Evolutionary conservation across 2,113 vertebrate genomes (phyloP), one percentile per base, ranked within the genome.

Genomic region (Semicossyphus pulcher): DNA sequence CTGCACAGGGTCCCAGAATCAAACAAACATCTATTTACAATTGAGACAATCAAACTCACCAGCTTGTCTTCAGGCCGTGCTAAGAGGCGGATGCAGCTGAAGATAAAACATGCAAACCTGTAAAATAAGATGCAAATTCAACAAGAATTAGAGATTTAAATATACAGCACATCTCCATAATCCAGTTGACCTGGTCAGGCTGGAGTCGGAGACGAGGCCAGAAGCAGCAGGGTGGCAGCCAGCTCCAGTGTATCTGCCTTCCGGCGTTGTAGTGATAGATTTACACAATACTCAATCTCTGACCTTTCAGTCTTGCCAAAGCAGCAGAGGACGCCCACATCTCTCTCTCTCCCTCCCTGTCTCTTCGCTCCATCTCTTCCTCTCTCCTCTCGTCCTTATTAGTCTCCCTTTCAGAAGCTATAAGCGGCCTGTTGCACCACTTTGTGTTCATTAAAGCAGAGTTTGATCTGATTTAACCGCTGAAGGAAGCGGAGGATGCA

Each of bases 221-320:
- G 64, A 54, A 67, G 20, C 61, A 56, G 83, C 45, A 39, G 48
- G 59, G 42, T 65, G 58, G 52, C 77, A 54, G 68, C 69, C 83
- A 69, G 59, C 58, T 62, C 32, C 25, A 18, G 42, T 20, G 63
- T 71, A 53, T 83, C 45, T 59, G 48, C 85, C 83, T 61, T 53
- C 39, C 10, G 29, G 85, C 60, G 65, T 58, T 56, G 69, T 67
- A 78, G 67, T 80, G 84, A 88, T 82, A 71, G 81, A 91, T 91
- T 88, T 89, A 80, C 67, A 74, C 66, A 77, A 72, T 58, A 48
- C 64, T 87, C 74, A 72, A 78, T 85, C 73, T 72, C 77, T 84
- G 86, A 91, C 90, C 88, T 89, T 89, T 81, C 67, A 76, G 79
- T 89, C 80, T 81, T 90, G 68, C 81, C 80, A 79, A 42, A 81